A percentile compares a stretch with the other conserved stretches of the same genome.
Conservation (phyloP, 2,888 invertebrate genomes). For the Calephelis perditalis region DNA sequence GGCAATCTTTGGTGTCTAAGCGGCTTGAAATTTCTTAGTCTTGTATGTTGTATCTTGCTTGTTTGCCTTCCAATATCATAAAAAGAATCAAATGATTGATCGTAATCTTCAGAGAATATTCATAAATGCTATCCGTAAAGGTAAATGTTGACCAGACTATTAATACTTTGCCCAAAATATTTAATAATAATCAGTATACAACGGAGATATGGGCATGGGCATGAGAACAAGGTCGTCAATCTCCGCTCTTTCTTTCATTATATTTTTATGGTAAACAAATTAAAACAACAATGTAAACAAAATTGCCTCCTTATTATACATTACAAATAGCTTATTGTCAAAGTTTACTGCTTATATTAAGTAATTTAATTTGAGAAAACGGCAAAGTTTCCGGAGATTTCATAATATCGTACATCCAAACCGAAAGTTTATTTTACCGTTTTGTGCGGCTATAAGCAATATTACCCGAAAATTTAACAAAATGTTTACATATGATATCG, state of each 20-base stretch:
- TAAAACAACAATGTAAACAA: neutral
- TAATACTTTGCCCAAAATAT: too few species aligned
- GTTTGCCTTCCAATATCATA: too few species aligned
- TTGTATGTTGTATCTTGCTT: too few species aligned
- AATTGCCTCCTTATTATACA: constrained; percentile 2
- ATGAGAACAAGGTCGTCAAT: neutral
- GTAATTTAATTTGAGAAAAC: constrained; percentile 9
- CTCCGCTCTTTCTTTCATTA: neutral
- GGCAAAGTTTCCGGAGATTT: constrained; percentile 1
- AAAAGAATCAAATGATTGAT: too few species aligned
- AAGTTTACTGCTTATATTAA: constrained; percentile 3
- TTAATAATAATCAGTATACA: too few species aligned
- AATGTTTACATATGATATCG: neutral
- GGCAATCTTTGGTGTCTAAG: too few species aligned
- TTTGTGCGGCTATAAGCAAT: neutral
- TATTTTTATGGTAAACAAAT: neutral
- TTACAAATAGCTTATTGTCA: constrained; percentile 9
- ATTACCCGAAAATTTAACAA: neutral
- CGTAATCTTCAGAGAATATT: too few species aligned
- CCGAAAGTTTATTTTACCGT: constrained; percentile 2
- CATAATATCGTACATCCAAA: constrained; percentile 1
- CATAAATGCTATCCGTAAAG: too few species aligned
- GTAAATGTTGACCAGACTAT: too few species aligned
- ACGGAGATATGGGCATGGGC: too few species aligned
- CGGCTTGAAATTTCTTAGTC: too few species aligned